phyloP scores from a whole-genome alignment of 2,888 invertebrate genomes.

The Cyrtodaria siliqua region DNA sequence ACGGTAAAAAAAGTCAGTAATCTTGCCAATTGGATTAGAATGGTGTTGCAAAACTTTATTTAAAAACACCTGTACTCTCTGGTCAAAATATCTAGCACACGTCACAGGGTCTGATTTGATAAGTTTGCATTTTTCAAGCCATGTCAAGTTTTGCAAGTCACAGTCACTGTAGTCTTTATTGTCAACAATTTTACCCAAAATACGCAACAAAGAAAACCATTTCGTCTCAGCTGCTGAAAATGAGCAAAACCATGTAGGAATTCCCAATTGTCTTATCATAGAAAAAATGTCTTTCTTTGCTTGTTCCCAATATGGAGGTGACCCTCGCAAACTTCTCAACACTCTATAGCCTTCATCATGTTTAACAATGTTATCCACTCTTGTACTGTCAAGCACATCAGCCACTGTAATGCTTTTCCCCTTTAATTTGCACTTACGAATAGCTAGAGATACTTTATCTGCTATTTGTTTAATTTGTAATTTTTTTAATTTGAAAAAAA shows the following conservation, averaged over 20 bases:
- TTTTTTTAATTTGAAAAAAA: constrained; percentile 48
- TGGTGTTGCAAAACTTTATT: constrained; percentile 34
- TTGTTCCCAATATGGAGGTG: constrained; percentile 53
- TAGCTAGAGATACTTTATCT: constrained; percentile 41
- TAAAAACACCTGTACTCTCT: constrained; percentile 20
- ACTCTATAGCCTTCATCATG: no score
- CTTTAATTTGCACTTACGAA: constrained; percentile 25
- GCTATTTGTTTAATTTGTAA: constrained; percentile 43
- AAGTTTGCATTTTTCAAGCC: constrained; percentile 46
- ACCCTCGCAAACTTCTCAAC: constrained; percentile 40
- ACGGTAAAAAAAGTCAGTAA: constrained; percentile 56
- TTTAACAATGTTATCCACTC: no score
- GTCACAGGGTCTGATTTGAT: constrained; percentile 30
- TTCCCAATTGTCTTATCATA: constrained; percentile 57
- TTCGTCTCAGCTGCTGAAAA: constrained; percentile 51
- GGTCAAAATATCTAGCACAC: constrained; percentile 23
- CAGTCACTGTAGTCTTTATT: constrained; percentile 24
- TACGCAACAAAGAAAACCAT: constrained; percentile 47
- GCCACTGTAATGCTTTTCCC: no score
- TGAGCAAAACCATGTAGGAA: constrained; percentile 58
- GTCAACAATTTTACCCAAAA: constrained; percentile 32
- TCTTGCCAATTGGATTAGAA: constrained; percentile 44
- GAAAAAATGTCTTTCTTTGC: constrained; percentile 56
- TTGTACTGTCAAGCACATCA: no score
- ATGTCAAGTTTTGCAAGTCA: constrained; percentile 18